Conservation (phyloP, 2,797 vertebrate species). For the Dendrocincla tyrannina region DNA sequence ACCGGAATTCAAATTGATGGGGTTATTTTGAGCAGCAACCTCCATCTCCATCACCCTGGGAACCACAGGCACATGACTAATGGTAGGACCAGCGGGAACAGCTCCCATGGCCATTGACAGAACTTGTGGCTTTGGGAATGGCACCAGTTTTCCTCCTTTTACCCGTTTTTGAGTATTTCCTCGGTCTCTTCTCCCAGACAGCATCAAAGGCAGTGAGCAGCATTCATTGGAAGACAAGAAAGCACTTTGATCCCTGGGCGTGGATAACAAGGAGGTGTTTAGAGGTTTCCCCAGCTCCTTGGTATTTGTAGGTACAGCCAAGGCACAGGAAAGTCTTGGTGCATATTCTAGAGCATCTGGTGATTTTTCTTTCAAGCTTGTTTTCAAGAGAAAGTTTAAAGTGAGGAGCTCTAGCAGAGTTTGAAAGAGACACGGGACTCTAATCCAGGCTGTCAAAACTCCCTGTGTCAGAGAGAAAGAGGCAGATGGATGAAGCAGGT, state of each 20-base stretch:
- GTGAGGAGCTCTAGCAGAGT: neutral
- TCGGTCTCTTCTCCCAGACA: neutral
- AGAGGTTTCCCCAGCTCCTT: neutral
- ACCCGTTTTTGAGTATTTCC: neutral
- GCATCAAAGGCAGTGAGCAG: accelerated
- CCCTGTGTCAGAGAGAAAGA: neutral
- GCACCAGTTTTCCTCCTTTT: neutral
- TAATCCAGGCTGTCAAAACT: neutral
- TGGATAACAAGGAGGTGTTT: neutral
- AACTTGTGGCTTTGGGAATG: neutral
- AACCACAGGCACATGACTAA: neutral
- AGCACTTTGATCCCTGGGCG: neutral
- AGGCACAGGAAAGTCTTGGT: neutral
- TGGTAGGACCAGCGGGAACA: neutral
- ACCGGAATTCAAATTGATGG: neutral
- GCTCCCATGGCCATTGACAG: accelerated
- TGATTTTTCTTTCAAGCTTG: neutral
- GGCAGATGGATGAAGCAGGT: neutral
- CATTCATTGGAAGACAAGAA: neutral
- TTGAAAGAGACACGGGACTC: neutral
- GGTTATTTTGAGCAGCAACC: neutral
- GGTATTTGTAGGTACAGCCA: neutral
- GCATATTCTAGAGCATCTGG: neutral
- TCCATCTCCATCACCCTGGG: neutral
- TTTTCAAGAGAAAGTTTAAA: neutral